Percentiles rank a stretch among this genome's conserved stretches.
Evolutionary conservation across 2,888 invertebrate genomes (phyloP).

Genomic region (Ophioninae sp.): DNA sequence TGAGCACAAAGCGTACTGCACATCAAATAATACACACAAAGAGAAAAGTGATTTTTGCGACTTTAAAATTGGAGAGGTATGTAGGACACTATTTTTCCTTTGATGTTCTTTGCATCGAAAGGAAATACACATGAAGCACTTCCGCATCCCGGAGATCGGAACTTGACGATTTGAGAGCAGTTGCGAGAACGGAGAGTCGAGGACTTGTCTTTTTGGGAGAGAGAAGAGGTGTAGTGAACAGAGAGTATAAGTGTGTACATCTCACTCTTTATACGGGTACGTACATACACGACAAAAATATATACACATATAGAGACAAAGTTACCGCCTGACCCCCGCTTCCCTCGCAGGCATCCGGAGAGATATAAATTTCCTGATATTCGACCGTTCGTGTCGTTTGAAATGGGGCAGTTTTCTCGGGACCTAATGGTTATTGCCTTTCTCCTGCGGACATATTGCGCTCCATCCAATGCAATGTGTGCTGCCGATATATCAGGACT

Average conservation of each 20-base stretch:
- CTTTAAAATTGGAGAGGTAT: no score
- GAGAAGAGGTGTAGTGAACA: no score
- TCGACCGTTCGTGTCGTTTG: constrained; percentile 84
- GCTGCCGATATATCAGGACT: constrained; percentile 83
- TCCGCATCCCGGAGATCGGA: no score
- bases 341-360: constrained; percentile 72
- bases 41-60: no score
- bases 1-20: no score
- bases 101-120: no score
- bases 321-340: constrained; percentile 40
- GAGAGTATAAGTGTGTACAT: background rate
- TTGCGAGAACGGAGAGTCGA: no score
- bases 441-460: constrained; percentile 84
- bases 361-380: constrained; percentile 84
- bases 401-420: constrained; percentile 85
- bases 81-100: no score
- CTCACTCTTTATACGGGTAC: background rate
- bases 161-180: no score
- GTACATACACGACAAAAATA: constrained; percentile 15
- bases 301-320: background rate
- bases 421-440: constrained; percentile 85
- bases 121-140: no score
- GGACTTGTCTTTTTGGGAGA: no score
- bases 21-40: no score
- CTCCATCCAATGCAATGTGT: constrained; percentile 84